These are phyloP conservation scores for Stictocephala bisonia DNA, from an alignment of 2,888 invertebrate species.

Conservation along the genomic window DNA sequence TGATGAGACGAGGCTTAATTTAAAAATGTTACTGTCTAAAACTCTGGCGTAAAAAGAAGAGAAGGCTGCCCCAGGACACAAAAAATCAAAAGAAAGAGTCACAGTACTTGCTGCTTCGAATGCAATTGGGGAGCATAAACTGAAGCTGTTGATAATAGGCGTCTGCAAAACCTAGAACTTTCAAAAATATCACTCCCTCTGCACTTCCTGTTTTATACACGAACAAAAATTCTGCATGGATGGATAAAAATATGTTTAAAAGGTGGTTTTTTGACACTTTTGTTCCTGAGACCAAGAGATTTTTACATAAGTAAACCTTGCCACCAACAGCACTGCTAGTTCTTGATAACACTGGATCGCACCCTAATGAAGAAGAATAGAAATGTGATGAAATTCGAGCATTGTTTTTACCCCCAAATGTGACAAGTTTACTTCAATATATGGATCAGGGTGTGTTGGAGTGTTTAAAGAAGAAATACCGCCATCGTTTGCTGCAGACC, in stretches of 20 bases:
- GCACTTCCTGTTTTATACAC: neutral
- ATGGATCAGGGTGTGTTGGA: neutral
- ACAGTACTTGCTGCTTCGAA: too few species aligned
- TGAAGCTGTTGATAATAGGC: too few species aligned
- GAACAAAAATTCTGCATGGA: neutral
- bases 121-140: neutral
- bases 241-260: too few species aligned
- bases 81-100: neutral
- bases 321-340: neutral
- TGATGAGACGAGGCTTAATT: slow-evolving; percentile 10
- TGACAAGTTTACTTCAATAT: too few species aligned
- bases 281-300: neutral
- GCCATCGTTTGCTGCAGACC: neutral
- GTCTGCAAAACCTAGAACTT: neutral
- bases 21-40: neutral
- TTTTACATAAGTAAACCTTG: neutral
- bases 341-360: neutral
- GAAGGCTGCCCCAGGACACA: neutral
- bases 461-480: neutral
- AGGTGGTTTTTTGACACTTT: neutral
- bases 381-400: neutral
- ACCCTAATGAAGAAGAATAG: neutral
- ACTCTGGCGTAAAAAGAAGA: too few species aligned
- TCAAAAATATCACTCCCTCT: neutral
- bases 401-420: too few species aligned